A percentile compares a stretch with the other conserved stretches of the same genome.
Conservation (phyloP, 2,888 invertebrate genomes). For the Dasypolia templi region DNA sequence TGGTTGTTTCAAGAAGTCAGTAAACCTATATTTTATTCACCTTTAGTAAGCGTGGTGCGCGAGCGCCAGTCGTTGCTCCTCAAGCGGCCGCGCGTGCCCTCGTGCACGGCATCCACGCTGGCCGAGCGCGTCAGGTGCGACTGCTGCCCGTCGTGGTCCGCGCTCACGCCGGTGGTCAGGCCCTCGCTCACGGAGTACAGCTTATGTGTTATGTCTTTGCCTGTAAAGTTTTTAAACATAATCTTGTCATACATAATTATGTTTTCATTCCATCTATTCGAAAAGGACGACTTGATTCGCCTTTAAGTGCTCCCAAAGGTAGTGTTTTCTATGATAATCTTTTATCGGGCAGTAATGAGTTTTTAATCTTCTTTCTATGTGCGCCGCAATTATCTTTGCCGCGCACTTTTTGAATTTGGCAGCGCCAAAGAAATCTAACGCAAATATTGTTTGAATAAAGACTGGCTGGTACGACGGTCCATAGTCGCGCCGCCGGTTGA, state of each 20-base stretch:
- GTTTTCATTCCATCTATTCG: too few species aligned
- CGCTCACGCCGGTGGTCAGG: constrained; percentile 89
- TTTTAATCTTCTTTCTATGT: too few species aligned
- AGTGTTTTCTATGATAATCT: too few species aligned
- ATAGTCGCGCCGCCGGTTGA: too few species aligned
- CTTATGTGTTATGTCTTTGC: constrained; percentile 96
- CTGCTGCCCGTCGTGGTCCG: constrained; percentile 80
- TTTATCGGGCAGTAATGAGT: too few species aligned
- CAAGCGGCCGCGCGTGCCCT: constrained; percentile 93
- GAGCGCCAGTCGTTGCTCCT: constrained; percentile 92
- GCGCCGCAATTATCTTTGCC: too few species aligned
- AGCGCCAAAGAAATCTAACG: too few species aligned
- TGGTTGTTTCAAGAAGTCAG: not conserved
- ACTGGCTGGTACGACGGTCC: too few species aligned
- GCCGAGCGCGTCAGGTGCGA: constrained; percentile 92
- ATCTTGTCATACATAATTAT: constrained; percentile 11
- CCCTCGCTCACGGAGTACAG: constrained; percentile 95
- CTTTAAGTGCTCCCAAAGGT: too few species aligned
- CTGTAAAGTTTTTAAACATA: constrained; percentile 77
- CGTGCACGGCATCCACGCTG: constrained; percentile 94
- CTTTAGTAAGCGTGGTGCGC: constrained; percentile 78
- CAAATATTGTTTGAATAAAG: too few species aligned
- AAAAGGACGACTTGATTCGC: too few species aligned
- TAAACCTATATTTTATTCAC: constrained; percentile 62
- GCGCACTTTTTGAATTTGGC: too few species aligned